phyloP scores from a whole-genome alignment of 2,888 invertebrate genomes.

The Stenurella melanura region DNA sequence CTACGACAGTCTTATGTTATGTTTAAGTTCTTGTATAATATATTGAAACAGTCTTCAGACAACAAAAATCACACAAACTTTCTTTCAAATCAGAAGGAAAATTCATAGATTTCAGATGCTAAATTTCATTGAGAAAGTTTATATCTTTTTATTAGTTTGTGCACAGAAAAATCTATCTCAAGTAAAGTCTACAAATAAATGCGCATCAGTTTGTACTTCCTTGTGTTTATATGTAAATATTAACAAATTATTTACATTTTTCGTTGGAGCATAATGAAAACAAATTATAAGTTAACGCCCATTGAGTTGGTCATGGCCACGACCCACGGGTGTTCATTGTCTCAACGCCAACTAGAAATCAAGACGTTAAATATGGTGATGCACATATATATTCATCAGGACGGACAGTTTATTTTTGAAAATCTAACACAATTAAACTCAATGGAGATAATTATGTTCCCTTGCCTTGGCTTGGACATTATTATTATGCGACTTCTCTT shows the following conservation, averaged over 20 bases:
- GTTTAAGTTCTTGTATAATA: too few species aligned
- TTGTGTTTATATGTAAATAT: neutral
- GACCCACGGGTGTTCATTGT: conserved; percentile 53
- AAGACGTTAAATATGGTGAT: conserved; percentile 50
- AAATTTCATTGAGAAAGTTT: too few species aligned
- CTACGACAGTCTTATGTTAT: too few species aligned
- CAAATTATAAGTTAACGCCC: conserved; percentile 52
- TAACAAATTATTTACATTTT: conserved; percentile 5
- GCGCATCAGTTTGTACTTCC: neutral
- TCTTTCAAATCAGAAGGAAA: too few species aligned
- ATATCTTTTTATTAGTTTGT: too few species aligned
- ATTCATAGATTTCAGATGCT: too few species aligned
- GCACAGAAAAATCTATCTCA: too few species aligned
- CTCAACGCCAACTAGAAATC: conserved; percentile 47
- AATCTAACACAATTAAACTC: conserved; percentile 8
- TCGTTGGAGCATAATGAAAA: conserved; percentile 35
- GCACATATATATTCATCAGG: conserved; percentile 26
- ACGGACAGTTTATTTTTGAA: conserved; percentile 13
- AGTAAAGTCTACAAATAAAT: neutral
- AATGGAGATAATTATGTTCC: conserved; percentile 6
- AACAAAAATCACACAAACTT: too few species aligned
- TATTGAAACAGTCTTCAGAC: too few species aligned
- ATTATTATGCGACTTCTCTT: neutral
- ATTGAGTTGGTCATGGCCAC: conserved; percentile 60
- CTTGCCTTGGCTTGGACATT: neutral